These are phyloP conservation scores for Epinephelus moara DNA, from an alignment of 2,113 vertebrate species.

Conservation along the genomic window DNA sequence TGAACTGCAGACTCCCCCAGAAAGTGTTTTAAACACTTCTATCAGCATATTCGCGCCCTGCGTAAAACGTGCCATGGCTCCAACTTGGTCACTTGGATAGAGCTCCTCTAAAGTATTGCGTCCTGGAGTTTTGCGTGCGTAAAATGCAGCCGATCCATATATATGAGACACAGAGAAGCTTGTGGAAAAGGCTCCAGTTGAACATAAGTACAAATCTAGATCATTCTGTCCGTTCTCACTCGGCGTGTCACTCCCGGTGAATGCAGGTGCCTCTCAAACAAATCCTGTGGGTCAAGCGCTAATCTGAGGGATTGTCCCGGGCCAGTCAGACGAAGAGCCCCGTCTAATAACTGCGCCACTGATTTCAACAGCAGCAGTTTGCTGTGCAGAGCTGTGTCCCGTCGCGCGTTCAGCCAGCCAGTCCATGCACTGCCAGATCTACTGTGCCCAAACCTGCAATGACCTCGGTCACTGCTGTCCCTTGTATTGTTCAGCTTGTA, in stretches of 20 bases:
- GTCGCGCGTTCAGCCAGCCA: not conserved
- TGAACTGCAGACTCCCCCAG: not conserved
- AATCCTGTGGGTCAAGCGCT: constrained; percentile 73
- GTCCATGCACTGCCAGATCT: constrained; percentile 11
- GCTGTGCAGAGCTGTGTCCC: not conserved
- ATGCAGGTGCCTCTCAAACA: constrained; percentile 57
- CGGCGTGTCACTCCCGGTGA: constrained; percentile 24
- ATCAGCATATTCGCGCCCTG: not conserved
- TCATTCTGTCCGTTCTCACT: constrained; percentile 7
- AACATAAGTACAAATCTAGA: constrained; percentile 1
- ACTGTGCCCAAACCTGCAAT: not conserved
- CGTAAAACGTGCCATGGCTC: constrained; percentile 33
- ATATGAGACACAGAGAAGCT: rapidly evolving
- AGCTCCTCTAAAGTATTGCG: not conserved
- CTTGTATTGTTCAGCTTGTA: not conserved
- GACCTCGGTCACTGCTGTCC: no score
- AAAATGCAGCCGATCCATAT: not conserved
- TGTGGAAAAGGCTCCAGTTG: not conserved
- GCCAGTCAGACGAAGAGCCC: not conserved
- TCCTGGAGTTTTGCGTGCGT: not conserved
- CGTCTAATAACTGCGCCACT: constrained; percentile 40
- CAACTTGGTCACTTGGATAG: not conserved
- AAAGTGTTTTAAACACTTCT: not conserved
- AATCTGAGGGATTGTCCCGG: constrained; percentile 70
- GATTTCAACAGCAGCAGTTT: not conserved